Percentiles rank a stretch among this genome's conserved stretches.
phyloP scores from a whole-genome alignment of 2,888 invertebrate genomes.

The Rhagonycha fulva region DNA sequence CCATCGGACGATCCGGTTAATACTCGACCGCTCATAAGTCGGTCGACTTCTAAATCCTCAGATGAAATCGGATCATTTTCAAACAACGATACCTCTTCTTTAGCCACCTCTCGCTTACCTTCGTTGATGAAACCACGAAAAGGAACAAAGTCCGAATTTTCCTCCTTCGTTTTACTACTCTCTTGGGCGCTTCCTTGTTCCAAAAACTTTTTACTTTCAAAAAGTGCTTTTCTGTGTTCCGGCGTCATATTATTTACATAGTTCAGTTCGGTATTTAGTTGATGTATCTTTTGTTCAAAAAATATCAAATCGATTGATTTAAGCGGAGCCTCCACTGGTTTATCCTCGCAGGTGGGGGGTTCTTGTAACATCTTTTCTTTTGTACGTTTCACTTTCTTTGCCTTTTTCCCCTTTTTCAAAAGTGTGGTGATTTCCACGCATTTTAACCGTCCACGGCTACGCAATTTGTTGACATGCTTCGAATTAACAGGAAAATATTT shows the following conservation, averaged over 20 bases:
- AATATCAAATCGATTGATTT: not conserved
- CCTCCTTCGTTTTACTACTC: not conserved
- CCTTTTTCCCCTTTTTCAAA: not conserved
- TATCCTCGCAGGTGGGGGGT: not conserved
- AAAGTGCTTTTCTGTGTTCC: slow-evolving; percentile 21
- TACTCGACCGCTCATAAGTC: slow-evolving; percentile 10
- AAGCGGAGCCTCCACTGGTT: not conserved
- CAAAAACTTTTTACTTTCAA: slow-evolving; percentile 25
- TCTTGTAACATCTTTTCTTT: not conserved
- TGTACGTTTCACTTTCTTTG: not conserved
- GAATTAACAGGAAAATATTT: not conserved
- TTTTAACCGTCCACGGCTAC: not conserved
- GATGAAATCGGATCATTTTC: not conserved
- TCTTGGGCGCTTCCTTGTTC: not conserved
- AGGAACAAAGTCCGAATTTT: not conserved
- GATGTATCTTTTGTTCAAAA: not conserved
- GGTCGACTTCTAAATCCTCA: slow-evolving; percentile 21
- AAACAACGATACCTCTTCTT: not conserved
- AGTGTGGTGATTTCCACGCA: not conserved
- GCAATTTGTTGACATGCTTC: not conserved
- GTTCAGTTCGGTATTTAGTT: not conserved
- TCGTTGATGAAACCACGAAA: not conserved
- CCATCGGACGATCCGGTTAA: not conserved
- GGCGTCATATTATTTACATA: slow-evolving; percentile 19
- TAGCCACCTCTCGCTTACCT: not conserved